Percentiles rank a stretch among this genome's conserved stretches.
These are phyloP conservation scores for Eclectus roratus DNA, from an alignment of 2,113 vertebrate genomes.

Conservation along the genomic window DNA sequence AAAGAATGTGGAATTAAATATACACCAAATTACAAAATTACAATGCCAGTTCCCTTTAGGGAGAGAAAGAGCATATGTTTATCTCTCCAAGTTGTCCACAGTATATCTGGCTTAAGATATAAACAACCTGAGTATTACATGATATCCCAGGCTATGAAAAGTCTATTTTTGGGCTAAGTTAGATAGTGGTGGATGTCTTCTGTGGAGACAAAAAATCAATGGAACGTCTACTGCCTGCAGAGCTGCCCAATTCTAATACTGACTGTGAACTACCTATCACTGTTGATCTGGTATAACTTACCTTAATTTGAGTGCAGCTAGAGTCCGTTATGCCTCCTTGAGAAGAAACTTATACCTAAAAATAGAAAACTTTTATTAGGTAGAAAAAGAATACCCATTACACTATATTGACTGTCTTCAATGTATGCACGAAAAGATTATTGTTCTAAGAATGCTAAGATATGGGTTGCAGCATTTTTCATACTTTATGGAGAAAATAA, in stretches of 20 bases:
- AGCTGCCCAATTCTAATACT: not conserved
- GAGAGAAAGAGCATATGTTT: not conserved
- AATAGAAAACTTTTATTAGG: not conserved
- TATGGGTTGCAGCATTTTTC: not conserved
- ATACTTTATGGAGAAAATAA: not conserved
- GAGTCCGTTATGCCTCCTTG: not conserved
- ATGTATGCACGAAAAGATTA: not conserved
- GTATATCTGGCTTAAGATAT: not conserved
- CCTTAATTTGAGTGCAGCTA: accelerated
- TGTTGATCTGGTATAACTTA: accelerated
- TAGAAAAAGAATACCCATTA: not conserved
- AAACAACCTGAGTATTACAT: not conserved
- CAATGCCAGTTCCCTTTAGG: not conserved
- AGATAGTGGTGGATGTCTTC: not conserved
- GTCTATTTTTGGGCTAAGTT: not conserved
- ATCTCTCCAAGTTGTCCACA: not conserved
- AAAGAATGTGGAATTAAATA: not conserved
- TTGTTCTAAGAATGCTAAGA: not conserved
- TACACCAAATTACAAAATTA: not conserved
- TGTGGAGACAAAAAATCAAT: not conserved
- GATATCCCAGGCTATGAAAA: not conserved
- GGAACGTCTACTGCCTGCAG: not conserved
- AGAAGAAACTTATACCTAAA: not conserved
- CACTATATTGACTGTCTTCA: not conserved
- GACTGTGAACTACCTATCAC: not conserved